phyloP scores from a whole-genome alignment of 1,140 invertebrate species.

The Drosophila albomicans region DNA sequence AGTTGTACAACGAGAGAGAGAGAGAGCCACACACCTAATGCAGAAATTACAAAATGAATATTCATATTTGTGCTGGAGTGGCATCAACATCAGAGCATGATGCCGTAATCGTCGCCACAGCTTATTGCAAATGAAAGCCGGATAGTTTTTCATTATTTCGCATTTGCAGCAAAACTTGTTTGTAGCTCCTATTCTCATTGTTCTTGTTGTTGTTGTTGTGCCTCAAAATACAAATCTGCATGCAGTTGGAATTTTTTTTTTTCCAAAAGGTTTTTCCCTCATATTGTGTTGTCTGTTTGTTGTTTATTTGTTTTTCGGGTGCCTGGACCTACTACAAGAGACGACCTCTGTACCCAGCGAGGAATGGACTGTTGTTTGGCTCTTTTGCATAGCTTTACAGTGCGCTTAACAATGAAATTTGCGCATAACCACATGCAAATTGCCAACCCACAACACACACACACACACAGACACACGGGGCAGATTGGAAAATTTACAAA shows the following conservation, averaged over 20 bases:
- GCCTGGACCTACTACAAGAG: conserved; percentile 31
- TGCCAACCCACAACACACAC: conserved; percentile 69
- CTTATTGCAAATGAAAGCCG: conserved; percentile 64
- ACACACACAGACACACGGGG: conserved; percentile 32
- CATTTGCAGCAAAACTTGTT: conserved; percentile 25
- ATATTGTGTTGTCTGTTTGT: conserved; percentile 21
- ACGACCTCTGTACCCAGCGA: conserved; percentile 11
- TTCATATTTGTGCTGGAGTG: conserved; percentile 63
- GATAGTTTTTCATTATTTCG: conserved; percentile 72
- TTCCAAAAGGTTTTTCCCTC: conserved; percentile 30
- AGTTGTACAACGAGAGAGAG: conserved; percentile 32
- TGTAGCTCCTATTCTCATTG: neutral
- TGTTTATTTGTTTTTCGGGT: conserved; percentile 45
- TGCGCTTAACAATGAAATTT: conserved; percentile 83
- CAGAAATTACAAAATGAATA: conserved; percentile 79
- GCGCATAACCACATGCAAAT: conserved; percentile 83
- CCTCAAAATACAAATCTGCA: conserved; percentile 44
- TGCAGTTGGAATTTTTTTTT: conserved; percentile 10
- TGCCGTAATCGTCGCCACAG: conserved; percentile 48
- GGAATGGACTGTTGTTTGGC: conserved; percentile 21
- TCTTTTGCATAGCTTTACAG: conserved; percentile 63
- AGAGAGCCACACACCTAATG: conserved; percentile 63
- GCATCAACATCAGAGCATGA: conserved; percentile 28
- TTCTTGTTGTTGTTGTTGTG: conserved; percentile 11
- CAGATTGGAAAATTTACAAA: conserved; percentile 70